Conservation (phyloP, 2,888 invertebrate genomes). For the Stenichneumon culpator region DNA sequence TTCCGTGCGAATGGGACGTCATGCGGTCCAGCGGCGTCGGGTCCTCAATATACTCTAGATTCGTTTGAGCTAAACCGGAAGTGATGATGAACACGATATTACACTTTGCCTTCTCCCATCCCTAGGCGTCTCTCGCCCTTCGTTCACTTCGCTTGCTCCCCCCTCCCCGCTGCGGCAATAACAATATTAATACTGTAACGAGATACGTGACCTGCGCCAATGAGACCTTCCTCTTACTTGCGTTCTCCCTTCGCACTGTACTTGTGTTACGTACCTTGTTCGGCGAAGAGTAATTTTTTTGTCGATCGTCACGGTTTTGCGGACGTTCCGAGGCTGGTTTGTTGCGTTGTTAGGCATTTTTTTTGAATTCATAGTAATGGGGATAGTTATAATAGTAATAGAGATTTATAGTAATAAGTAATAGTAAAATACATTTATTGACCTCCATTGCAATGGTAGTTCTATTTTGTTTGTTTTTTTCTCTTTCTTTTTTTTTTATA, state of each 20-base stretch:
- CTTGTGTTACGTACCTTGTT: not conserved
- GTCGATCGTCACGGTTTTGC: not conserved
- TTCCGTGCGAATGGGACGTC: constrained; percentile 48
- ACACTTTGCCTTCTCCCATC: constrained; percentile 39
- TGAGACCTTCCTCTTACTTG: constrained; percentile 51
- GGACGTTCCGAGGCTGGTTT: not conserved
- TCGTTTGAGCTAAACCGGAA: constrained; percentile 80
- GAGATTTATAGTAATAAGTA: too few species aligned
- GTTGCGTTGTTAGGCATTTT: not conserved
- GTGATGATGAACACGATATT: constrained; percentile 76
- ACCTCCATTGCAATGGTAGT: too few species aligned
- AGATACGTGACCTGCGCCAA: constrained; percentile 53
- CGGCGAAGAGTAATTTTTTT: not conserved
- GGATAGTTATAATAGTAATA: too few species aligned
- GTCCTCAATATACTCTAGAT: constrained; percentile 76
- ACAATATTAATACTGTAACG: constrained; percentile 59
- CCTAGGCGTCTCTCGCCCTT: constrained; percentile 12
- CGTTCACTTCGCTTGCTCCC: not conserved
- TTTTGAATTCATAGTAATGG: not conserved
- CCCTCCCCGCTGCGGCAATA: constrained; percentile 25
- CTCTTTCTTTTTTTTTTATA: not conserved
- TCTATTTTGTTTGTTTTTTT: not conserved
- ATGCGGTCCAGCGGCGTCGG: constrained; percentile 21
- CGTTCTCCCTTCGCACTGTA: constrained; percentile 21
- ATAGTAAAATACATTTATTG: too few species aligned